Evolutionary conservation across 2,113 vertebrate species (phyloP), one percentile per base, ranked within the genome.

Genomic region (Alligator sinensis): DNA sequence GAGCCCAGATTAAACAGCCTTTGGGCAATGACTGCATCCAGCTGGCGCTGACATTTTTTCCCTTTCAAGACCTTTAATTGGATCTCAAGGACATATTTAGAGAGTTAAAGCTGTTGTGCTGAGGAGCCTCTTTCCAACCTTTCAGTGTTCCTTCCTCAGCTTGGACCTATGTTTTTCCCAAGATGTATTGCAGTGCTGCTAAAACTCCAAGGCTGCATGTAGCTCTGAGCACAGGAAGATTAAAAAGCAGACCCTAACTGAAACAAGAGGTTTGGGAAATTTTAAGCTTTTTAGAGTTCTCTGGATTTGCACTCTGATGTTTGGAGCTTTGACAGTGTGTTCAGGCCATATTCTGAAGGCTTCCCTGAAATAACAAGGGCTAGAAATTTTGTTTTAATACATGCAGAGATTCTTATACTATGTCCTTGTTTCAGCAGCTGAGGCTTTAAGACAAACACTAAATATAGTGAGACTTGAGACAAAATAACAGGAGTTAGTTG

Each of bases 331-430:
- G 30, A 77, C 27, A 17, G 27, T 81, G 21, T 75, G 76, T 3
- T 77, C 28, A 10, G 27, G 18, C 59, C 77, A 66, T 24, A 12
- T 0, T 63, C 74, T 77, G 70, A 55, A n/a, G 34, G 54, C 3
- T 30, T 17, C 16, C 80, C 84, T 78, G 22, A 60, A 74, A 16
- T 88, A 63, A 63, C 28, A 21, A 85, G 28, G 60, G 79, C 60
- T 58, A 81, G 86, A 95, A 79, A 19, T 15, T 5, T 89, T 94
- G 70, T 89, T 54, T 19, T 76, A 81, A 57, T 61, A 25, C 89
- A 47, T 64, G 87, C 38, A 75, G 77, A 79, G 0, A 4, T 58
- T 47, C 54, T 89, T 81, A 47, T 55, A 19, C n/a, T 30, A 30
- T 89, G 54, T 76, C n/a, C 9, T 16, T 4, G 21, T 22, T 25